These are phyloP conservation scores for Rhynchopsitta pachyrhyncha DNA, from an alignment of 2,113 vertebrate species.

Conservation along the genomic window DNA sequence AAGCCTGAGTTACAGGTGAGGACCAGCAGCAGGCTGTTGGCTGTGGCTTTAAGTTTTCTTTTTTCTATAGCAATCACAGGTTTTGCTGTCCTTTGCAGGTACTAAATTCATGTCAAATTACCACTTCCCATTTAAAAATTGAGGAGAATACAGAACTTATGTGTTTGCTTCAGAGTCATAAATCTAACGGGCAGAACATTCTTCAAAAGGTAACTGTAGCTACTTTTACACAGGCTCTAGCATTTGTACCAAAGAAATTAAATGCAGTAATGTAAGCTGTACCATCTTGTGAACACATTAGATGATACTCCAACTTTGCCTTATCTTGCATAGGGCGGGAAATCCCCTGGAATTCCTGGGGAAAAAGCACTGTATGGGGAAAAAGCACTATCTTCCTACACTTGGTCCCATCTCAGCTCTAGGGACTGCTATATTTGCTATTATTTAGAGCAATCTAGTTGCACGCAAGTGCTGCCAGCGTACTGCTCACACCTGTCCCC, in stretches of 20 bases:
- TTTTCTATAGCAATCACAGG: not conserved
- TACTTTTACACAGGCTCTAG: not conserved
- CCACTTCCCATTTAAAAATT: not conserved
- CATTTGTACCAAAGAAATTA: not conserved
- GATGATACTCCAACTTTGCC: not conserved
- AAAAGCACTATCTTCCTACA: too few species aligned
- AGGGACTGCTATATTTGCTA: not conserved
- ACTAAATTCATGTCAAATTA: fast-evolving
- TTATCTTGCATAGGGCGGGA: not conserved
- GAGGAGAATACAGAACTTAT: slow-evolving; percentile 47
- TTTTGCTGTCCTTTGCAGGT: not conserved
- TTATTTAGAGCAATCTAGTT: not conserved
- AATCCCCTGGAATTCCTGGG: not conserved
- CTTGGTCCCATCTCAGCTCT: not conserved
- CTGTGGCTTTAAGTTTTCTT: fast-evolving
- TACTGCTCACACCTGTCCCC: not conserved
- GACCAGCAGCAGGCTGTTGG: fast-evolving
- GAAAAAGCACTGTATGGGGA: not conserved
- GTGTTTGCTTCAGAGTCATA: not conserved
- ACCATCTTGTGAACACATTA: not conserved
- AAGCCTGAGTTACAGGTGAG: slow-evolving; percentile 65
- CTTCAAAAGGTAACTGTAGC: not conserved
- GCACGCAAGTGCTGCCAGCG: not conserved
- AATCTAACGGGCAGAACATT: not conserved
- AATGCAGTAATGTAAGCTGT: not conserved